phyloP scores from a whole-genome alignment of 2,888 invertebrate genomes.

The Pterostichus madidus region DNA sequence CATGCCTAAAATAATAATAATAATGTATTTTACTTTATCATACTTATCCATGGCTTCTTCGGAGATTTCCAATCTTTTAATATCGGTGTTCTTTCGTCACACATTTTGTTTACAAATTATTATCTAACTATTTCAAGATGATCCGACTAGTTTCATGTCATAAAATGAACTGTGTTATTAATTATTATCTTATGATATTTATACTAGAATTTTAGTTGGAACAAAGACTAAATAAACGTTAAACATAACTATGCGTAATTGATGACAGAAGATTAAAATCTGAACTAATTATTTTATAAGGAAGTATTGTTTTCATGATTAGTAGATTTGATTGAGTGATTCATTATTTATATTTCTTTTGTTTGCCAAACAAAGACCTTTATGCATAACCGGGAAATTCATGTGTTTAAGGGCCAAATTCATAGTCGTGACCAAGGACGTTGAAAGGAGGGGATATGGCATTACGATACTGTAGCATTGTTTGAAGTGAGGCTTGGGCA shows the following conservation, averaged over 20 bases:
- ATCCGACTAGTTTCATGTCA: background rate
- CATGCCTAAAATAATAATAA: too few species aligned
- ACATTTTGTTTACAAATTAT: conserved; percentile 5
- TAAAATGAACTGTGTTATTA: conserved; percentile 38
- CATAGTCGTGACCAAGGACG: too few species aligned
- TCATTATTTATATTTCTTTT: background rate
- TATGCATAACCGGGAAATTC: too few species aligned
- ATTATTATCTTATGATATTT: conserved; percentile 23
- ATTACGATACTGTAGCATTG: too few species aligned
- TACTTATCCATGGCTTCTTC: conserved; percentile 24
- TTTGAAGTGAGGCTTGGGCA: too few species aligned
- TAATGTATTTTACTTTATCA: conserved; percentile 19
- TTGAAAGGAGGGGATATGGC: too few species aligned
- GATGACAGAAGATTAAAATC: conserved; percentile 6
- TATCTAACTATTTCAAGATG: conserved; percentile 24
- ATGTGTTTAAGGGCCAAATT: too few species aligned
- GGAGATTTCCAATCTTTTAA: background rate
- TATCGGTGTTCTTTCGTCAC: conserved; percentile 1
- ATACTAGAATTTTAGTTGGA: conserved; percentile 13
- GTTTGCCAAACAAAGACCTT: too few species aligned
- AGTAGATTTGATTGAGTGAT: background rate
- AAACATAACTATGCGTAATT: background rate
- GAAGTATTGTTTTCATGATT: background rate
- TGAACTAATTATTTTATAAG: conserved; percentile 8
- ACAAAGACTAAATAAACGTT: background rate